phyloP scores from a whole-genome alignment of 2,888 invertebrate species.

The Ethmia dodecea region DNA sequence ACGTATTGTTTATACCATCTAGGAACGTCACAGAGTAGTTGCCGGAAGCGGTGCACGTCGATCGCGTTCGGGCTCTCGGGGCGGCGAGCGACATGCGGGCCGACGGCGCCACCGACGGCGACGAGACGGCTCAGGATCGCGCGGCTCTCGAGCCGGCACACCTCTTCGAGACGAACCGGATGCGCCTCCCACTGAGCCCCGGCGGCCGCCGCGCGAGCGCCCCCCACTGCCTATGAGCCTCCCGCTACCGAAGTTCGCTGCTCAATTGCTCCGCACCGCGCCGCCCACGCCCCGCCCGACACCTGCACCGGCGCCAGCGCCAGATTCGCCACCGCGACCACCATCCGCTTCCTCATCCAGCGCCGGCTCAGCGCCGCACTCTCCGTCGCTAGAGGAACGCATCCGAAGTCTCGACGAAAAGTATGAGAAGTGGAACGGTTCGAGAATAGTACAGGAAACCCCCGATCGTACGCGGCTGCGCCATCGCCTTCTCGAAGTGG shows the following conservation, averaged over 20 bases:
- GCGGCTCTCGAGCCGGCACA: slow-evolving; percentile 89
- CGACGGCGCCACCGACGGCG: slow-evolving; percentile 70
- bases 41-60: slow-evolving; percentile 26
- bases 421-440: slow-evolving; percentile 91
- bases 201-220: slow-evolving; percentile 80
- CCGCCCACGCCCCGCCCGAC: slow-evolving; percentile 67
- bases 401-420: slow-evolving; percentile 95
- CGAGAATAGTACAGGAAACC: slow-evolving; percentile 78
- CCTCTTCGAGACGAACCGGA: slow-evolving; percentile 91
- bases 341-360: slow-evolving; percentile 87
- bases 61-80: slow-evolving; percentile 49
- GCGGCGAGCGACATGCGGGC: slow-evolving; percentile 46
- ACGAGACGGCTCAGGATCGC: slow-evolving; percentile 65
- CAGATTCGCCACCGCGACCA: slow-evolving; percentile 82
- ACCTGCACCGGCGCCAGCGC: slow-evolving; percentile 69
- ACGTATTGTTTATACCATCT: slow-evolving; percentile 1
- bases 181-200: slow-evolving; percentile 83
- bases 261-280: slow-evolving; percentile 78
- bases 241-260: slow-evolving; percentile 93
- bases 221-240: slow-evolving; percentile 86
- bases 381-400: slow-evolving; percentile 90
- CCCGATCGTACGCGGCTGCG: slow-evolving; percentile 79
- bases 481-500: slow-evolving; percentile 87
- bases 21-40: slow-evolving; percentile 55
- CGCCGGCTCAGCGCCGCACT: slow-evolving; percentile 83